Evolutionary conservation across 2,113 vertebrate species (phyloP).

Genomic region (Capricornis sumatraensis): DNA sequence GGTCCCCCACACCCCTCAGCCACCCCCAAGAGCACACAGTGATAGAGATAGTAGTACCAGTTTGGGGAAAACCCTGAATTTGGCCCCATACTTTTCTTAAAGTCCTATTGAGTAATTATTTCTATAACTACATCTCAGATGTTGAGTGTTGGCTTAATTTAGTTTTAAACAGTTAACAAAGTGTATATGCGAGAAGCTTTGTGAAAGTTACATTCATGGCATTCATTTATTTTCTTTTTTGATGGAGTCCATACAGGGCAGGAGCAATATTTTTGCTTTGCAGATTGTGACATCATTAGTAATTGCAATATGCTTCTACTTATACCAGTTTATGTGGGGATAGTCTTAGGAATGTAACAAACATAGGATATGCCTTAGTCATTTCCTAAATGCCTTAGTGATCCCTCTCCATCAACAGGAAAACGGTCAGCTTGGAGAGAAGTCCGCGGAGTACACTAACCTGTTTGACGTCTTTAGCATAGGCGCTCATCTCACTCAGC

Average conservation of each 20-base stretch:
- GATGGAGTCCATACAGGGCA: background rate
- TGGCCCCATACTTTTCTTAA: background rate
- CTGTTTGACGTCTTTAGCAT: slow-evolving; percentile 44
- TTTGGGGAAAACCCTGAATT: background rate
- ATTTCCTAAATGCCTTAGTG: background rate
- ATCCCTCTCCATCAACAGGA: slow-evolving; percentile 29
- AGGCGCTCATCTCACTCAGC: slow-evolving; percentile 28
- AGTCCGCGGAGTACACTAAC: background rate
- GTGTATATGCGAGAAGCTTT: background rate
- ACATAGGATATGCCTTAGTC: background rate
- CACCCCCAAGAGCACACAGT: background rate
- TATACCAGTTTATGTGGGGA: background rate
- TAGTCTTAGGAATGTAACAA: background rate
- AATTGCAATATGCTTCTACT: background rate
- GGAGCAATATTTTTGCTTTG: background rate
- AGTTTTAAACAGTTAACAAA: background rate
- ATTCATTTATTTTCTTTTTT: background rate
- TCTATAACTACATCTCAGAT: background rate
- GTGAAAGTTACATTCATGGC: background rate
- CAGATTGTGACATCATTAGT: too few species aligned
- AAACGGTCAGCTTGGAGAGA: slow-evolving; percentile 4
- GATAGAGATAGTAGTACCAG: background rate
- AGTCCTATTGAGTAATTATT: background rate
- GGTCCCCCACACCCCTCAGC: background rate
- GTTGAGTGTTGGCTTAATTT: background rate